A percentile compares a stretch with the other conserved stretches of the same genome.
Conservation (phyloP, 2,797 vertebrate genomes). For the Chromis chromis region DNA sequence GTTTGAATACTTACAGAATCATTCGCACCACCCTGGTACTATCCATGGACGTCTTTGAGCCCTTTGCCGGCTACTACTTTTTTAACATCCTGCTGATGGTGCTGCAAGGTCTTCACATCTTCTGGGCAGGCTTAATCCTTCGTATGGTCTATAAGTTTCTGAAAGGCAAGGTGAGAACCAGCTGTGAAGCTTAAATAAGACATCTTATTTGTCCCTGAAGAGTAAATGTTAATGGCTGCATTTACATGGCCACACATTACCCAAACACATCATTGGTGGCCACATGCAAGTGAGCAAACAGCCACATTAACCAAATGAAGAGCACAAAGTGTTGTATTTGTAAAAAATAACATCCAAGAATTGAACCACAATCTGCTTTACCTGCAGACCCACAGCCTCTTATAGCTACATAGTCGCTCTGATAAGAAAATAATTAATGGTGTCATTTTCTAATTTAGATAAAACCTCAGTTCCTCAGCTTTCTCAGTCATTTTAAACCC, state of each 20-base stretch:
- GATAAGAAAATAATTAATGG: background rate
- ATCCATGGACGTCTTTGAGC: slow-evolving; percentile 87
- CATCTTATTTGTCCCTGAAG: background rate
- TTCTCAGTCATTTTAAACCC: background rate
- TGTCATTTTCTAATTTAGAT: background rate
- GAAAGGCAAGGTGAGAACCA: slow-evolving; percentile 86
- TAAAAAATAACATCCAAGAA: no score
- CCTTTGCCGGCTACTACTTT: slow-evolving; percentile 93
- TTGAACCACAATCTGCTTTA: no score
- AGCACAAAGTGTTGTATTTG: no score
- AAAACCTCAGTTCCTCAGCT: slow-evolving; percentile 2
- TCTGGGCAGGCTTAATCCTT: slow-evolving; percentile 93
- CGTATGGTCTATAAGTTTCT: slow-evolving; percentile 90
- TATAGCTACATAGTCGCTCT: no score
- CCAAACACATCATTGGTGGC: no score
- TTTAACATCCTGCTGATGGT: slow-evolving; percentile 88
- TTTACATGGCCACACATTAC: no score
- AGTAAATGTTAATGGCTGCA: background rate
- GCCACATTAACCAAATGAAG: no score
- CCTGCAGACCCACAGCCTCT: no score
- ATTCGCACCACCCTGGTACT: slow-evolving; percentile 90
- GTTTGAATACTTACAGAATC: slow-evolving; percentile 81
- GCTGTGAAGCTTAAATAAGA: background rate
- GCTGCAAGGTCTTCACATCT: slow-evolving; percentile 91
- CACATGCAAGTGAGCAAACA: no score